Evolutionary conservation across 2,797 vertebrate species (phyloP).

Genomic region (Hirundo rustica): DNA sequence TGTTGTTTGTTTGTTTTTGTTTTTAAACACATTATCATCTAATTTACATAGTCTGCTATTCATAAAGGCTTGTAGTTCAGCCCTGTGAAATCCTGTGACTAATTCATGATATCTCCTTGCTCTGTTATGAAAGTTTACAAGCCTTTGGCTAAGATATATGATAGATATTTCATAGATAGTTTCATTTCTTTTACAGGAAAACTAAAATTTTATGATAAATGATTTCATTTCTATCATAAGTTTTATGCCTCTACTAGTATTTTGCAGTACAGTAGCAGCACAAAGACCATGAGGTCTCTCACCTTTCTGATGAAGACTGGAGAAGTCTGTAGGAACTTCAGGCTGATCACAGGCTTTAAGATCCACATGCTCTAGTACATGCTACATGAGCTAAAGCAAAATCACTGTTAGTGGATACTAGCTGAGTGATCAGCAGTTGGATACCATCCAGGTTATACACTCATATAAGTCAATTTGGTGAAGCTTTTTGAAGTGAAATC

Average conservation of each 20-base stretch:
- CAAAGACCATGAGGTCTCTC: background rate
- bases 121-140: background rate
- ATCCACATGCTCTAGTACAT: background rate
- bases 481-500: background rate
- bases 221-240: background rate
- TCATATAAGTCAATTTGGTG: background rate
- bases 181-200: constrained; percentile 7
- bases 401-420: background rate
- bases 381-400: background rate
- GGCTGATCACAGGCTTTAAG: background rate
- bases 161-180: background rate
- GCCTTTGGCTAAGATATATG: background rate
- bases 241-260: background rate
- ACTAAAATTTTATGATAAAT: background rate
- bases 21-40: background rate
- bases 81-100: background rate
- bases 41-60: background rate
- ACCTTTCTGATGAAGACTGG: background rate
- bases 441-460: background rate
- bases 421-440: background rate
- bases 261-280: background rate
- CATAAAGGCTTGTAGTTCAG: background rate
- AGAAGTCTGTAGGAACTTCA: background rate
- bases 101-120: background rate
- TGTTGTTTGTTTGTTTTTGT: background rate